Conservation (phyloP, 2,888 invertebrate species). For the Hanleya hanleyi region DNA sequence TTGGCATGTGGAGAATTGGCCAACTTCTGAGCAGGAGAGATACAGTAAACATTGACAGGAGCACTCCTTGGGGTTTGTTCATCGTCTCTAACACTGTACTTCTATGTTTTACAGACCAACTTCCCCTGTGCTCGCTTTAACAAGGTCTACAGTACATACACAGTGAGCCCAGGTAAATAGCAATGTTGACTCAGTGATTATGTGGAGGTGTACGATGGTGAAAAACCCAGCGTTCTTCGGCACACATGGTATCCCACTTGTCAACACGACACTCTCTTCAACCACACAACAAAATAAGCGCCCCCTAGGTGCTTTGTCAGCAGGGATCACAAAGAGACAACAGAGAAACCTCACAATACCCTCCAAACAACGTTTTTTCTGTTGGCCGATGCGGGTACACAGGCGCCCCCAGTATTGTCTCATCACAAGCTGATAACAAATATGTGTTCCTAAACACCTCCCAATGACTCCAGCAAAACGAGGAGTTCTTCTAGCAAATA, state of each 20-base stretch:
- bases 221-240: not conserved
- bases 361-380: too few relatives aligned
- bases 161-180: not conserved
- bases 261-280: not conserved
- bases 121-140: not conserved
- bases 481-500: too few relatives aligned
- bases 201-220: not conserved
- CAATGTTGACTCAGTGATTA: not conserved
- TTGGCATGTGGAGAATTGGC: not conserved
- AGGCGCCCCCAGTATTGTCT: not conserved
- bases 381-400: not conserved
- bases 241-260: not conserved
- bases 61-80: not conserved
- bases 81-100: not conserved
- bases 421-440: not conserved
- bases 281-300: not conserved
- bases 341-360: too few relatives aligned
- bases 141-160: not conserved
- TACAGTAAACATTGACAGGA: not conserved
- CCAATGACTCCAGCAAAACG: not conserved
- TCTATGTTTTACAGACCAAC: not conserved
- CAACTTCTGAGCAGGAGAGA: not conserved
- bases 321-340: too few relatives aligned
- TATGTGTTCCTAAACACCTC: not conserved
- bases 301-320: constrained; percentile 10